A percentile compares a stretch with the other conserved stretches of the same genome.
These are phyloP conservation scores for Suillia variegata DNA, from an alignment of 2,888 invertebrate genomes.

Conservation along the genomic window DNA sequence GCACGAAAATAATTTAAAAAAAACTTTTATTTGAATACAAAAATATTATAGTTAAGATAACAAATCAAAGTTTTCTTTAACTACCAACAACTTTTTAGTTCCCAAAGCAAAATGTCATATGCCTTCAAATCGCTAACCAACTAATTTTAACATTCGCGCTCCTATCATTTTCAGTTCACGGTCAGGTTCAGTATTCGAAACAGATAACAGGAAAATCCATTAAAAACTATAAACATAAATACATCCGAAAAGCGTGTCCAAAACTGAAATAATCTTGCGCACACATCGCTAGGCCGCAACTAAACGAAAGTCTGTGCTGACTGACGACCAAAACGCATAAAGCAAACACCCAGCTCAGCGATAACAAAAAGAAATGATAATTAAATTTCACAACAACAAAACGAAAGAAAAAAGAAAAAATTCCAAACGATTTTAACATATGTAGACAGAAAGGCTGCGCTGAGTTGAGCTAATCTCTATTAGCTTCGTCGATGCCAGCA, in stretches of 20 bases:
- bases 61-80: too few relatives aligned
- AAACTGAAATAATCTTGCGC: too few relatives aligned
- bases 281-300: neutral
- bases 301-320: too few relatives aligned
- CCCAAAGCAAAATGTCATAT: too few relatives aligned
- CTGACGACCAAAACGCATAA: too few relatives aligned
- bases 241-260: neutral
- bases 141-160: too few relatives aligned
- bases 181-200: neutral
- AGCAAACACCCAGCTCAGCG: neutral
- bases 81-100: too few relatives aligned
- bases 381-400: neutral
- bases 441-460: constrained; percentile 11
- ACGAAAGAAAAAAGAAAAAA: constrained; percentile 21
- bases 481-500: neutral
- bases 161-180: neutral
- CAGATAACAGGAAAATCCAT: neutral
- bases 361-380: constrained; percentile 9
- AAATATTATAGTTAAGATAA: too few relatives aligned
- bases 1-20: too few relatives aligned
- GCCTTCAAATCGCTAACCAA: too few relatives aligned
- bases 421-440: constrained; percentile 24
- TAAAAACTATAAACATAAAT: neutral
- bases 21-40: too few relatives aligned
- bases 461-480: too few relatives aligned